Percentiles rank a stretch among this genome's conserved stretches.
phyloP scores from a whole-genome alignment of 1,140 invertebrate species.

The Leptinotarsa defecta region DNA sequence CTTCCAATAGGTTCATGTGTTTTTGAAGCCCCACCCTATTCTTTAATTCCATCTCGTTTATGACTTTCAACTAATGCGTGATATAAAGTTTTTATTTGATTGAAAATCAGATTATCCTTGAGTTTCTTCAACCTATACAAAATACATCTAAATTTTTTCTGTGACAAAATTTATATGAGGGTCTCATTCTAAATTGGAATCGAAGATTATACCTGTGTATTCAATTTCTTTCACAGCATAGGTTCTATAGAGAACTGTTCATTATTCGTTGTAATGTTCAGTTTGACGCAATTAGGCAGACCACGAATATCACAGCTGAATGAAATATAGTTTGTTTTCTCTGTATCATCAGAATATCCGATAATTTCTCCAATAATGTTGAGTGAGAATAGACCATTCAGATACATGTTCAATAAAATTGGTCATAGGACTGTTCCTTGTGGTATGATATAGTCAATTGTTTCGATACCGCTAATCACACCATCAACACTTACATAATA shows the following conservation, averaged over 20 bases:
- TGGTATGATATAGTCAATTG: conserved; percentile 6
- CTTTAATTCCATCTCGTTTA: neutral
- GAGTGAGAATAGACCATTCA: too few relatives aligned
- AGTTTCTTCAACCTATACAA: neutral
- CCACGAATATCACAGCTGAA: neutral
- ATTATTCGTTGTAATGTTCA: neutral
- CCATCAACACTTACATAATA: neutral
- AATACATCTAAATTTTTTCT: neutral
- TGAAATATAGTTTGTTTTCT: neutral
- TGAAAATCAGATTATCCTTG: neutral
- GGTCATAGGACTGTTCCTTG: too few relatives aligned
- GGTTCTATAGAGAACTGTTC: neutral
- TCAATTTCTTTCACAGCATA: neutral
- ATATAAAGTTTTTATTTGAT: conserved; percentile 4
- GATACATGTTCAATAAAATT: too few relatives aligned
- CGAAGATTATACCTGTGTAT: too few relatives aligned
- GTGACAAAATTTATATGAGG: neutral
- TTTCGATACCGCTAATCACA: neutral
- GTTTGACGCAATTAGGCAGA: neutral
- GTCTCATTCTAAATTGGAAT: neutral
- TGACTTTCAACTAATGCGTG: conserved; percentile 17
- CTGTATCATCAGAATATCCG: too few relatives aligned
- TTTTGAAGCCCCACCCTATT: neutral
- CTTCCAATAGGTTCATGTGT: conserved; percentile 12
- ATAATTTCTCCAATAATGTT: too few relatives aligned